A percentile compares a stretch with the other conserved stretches of the same genome.
These are phyloP conservation scores for Standfussiana lucernea DNA, from an alignment of 2,888 invertebrate species.

Conservation along the genomic window DNA sequence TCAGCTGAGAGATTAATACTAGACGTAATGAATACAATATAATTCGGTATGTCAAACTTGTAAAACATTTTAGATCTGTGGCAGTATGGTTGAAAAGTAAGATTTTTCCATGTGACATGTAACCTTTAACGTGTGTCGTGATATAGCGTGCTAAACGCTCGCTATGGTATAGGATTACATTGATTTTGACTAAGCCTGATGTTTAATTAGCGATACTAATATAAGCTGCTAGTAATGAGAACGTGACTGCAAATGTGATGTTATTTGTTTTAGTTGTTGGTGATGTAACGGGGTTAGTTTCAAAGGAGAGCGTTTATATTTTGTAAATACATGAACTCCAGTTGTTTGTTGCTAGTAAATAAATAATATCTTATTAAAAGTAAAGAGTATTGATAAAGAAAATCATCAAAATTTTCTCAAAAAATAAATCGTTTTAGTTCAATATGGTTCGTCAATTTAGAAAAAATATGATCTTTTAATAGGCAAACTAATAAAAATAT, in stretches of 20 bases:
- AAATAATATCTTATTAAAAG: neutral
- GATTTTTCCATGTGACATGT: neutral
- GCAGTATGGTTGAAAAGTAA: neutral
- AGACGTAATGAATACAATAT: neutral
- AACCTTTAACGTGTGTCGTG: neutral
- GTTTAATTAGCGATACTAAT: conserved; percentile 47
- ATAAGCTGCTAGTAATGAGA: conserved; percentile 53
- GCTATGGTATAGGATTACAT: conserved; percentile 34
- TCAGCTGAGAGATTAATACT: neutral
- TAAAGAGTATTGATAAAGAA: neutral
- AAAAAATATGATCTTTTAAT: neutral
- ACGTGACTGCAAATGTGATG: conserved; percentile 42
- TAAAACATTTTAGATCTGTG: neutral
- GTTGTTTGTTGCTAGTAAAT: neutral
- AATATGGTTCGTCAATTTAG: neutral
- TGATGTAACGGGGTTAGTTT: neutral
- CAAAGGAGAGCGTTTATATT: neutral
- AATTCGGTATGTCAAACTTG: neutral
- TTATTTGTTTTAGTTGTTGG: conserved; percentile 18
- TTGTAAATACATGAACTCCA: neutral
- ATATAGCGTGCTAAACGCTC: neutral
- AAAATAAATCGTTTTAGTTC: neutral
- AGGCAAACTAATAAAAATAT: neutral
- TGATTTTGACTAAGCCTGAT: conserved; percentile 41
- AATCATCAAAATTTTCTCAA: neutral